Evolutionary conservation across 2,888 invertebrate species (phyloP).

Genomic region (Phlogophora meticulosa): DNA sequence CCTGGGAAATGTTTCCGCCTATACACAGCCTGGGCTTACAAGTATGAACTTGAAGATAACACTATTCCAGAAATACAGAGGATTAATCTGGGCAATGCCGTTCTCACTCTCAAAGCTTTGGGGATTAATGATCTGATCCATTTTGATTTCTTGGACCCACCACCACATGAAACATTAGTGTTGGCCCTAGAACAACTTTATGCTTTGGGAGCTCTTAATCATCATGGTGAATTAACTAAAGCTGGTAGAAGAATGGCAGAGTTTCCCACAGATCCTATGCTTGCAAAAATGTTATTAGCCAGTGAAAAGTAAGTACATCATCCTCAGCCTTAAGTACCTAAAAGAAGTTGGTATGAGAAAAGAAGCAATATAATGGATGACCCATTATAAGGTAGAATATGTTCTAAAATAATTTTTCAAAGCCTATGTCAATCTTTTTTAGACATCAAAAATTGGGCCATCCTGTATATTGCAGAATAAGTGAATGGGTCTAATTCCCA

Average conservation of each 20-base stretch:
- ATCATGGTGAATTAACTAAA: constrained; percentile 99
- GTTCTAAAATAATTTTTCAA: too few species aligned
- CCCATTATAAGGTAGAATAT: too few species aligned
- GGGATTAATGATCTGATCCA: constrained; percentile 99
- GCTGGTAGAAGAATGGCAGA: constrained; percentile 99
- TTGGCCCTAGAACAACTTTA: constrained; percentile 99
- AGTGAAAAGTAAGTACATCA: constrained; percentile 95
- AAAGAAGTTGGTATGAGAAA: neutral
- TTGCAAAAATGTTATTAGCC: constrained; percentile 99
- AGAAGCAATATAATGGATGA: too few species aligned
- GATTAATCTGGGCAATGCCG: constrained; percentile 99
- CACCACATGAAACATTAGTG: constrained; percentile 97
- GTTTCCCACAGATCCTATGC: constrained; percentile 99
- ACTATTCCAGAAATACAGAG: constrained; percentile 99
- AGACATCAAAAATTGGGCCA: too few species aligned
- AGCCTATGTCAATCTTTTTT: too few species aligned
- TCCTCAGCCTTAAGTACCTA: neutral
- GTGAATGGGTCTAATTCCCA: too few species aligned
- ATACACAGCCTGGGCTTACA: constrained; percentile 99
- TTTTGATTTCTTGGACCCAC: constrained; percentile 99
- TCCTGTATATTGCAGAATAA: too few species aligned
- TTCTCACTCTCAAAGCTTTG: constrained; percentile 98
- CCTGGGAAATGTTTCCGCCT: constrained; percentile 99
- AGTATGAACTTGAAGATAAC: constrained; percentile 99
- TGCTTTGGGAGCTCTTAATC: constrained; percentile 99